A percentile compares a stretch with the other conserved stretches of the same genome.
These are phyloP conservation scores for Ischnus inquisitorius DNA, from an alignment of 2,888 invertebrate species.

Conservation along the genomic window DNA sequence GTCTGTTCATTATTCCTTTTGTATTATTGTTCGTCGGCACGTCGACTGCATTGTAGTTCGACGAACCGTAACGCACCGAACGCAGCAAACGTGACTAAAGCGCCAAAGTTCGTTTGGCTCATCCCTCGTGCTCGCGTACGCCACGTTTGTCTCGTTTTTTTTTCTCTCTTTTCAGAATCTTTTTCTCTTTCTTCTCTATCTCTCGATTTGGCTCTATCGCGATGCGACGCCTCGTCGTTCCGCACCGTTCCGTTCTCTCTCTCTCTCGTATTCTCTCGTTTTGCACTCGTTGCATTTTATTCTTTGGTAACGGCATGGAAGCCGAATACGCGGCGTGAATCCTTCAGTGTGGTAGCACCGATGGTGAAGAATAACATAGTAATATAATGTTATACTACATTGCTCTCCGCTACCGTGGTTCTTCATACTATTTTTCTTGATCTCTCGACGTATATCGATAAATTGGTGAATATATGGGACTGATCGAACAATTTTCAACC, in stretches of 20 bases:
- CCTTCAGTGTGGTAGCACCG: conserved; percentile 4
- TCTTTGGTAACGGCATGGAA: conserved; percentile 28
- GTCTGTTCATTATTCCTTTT: neutral
- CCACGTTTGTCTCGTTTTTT: neutral
- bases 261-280: neutral
- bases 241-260: conserved; percentile 34
- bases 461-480: conserved; percentile 48
- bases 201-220: conserved; percentile 44
- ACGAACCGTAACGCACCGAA: conserved; percentile 7
- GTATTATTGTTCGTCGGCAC: neutral
- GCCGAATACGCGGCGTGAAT: conserved; percentile 39
- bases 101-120: conserved; percentile 51
- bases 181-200: neutral
- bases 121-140: conserved; percentile 2
- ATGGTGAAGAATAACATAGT: conserved; percentile 36
- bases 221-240: conserved; percentile 40
- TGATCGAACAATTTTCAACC: conserved; percentile 42
- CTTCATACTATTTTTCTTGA: conserved; percentile 52
- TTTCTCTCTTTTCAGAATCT: neutral
- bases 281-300: conserved; percentile 51
- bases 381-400: conserved; percentile 30
- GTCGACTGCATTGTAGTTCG: conserved; percentile 4
- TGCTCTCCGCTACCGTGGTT: conserved; percentile 12
- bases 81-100: conserved; percentile 49
- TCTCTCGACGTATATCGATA: conserved; percentile 41